Evolutionary conservation across 1,140 invertebrate species (phyloP), one percentile per base, ranked within the genome.

Genomic region (Gonatopus flavifemur): DNA sequence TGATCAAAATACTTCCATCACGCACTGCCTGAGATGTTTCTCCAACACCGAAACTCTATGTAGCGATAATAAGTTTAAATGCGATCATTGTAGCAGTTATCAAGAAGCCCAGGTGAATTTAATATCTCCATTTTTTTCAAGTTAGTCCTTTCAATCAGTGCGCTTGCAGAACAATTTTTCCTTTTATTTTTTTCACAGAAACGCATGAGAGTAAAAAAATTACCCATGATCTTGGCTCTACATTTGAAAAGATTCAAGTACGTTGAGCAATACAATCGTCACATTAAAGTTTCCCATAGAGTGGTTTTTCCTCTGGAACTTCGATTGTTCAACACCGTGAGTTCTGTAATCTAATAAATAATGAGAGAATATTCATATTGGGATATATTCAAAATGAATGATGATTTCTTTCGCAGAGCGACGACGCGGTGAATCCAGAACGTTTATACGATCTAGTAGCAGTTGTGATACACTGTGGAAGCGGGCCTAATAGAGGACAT

Each of bases 41-140:
- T 97, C 93, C 67, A 96, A 96, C 78, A 98, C 95, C 49, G 97
- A 99, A 78, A 99, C 96, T 12, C 82, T 99, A n/a, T 96, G 95
- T 80, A 94, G 91, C 66, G 97, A 99, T 76, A 98, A 98, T 81
- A 99, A 99, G 81, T 99, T 99, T 73, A 98, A 98, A 80, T 99
- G 98, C 82, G 96, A 99, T 81, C 93, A 97, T 62, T 99, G 98
- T 74, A 95, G 93, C 76, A 97, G 94, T 76, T 98, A 99, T 79
- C 96, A 99, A 79, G 97, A 99, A 82, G 97, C 96, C 30, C 89
- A 91, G 74, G 91, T 91, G 80, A 73, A 75, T 74, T 35, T 48
- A 32, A 42, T 41, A 42, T 6, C 13, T 1, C 3, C n/a, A 21
- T 45, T 6, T 18, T 22, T 12, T 50, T 32, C 2, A 13, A 39